Base-by-base conservation (phyloP, 2,797 vertebrate species). In the Gambelia wislizenii region DNA sequence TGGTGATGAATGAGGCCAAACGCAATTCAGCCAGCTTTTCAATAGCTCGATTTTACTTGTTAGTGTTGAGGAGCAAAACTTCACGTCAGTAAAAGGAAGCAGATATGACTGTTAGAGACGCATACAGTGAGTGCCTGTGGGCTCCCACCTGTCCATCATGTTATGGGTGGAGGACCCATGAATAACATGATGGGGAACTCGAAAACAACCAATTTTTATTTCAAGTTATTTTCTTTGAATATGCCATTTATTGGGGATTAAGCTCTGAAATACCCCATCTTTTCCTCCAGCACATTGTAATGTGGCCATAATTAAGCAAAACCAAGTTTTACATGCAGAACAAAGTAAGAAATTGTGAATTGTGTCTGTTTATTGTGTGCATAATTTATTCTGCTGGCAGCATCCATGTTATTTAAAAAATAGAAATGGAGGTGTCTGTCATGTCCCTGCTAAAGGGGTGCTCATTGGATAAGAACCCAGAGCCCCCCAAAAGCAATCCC, bases 71-170 rank as follows among this genome's bases (percentile, higher is more conserved):
- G 67, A 90, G 90, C 30, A 92, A 92, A 91, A 44, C 7, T 80
- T 92, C 92, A 30, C 30, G 39, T 91, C 90, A 93, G 89, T 90
- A 91, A 82, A 47, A 92, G 64, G 22, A 93, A 91, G 87, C 81
- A 90, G 89, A 84, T 89, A 93, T 79, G 52, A 14, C 79, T 88
- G 82, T 52, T 87, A 61, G 54, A 39, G 0, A 1, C 77, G 74
- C 0, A 52, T 89, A 47, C 8, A 52, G 16, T 4, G 59, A 33
- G 27, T 88, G 90, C 74, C 44, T 76, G 70, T 36, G 86, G 88
- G 86, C 74, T 81, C 54, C 1, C 27, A 59, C 67, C 33, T 89
- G 83, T 83, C 89, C 82, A 70, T 88, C 86, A 82, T 83, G 36
- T 75, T 88, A n/a, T 52, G 85, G 84, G 16, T 90, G 86, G 85